These are phyloP conservation scores for Chelonus formosanus DNA, from an alignment of 2,888 invertebrate genomes.

Conservation along the genomic window DNA sequence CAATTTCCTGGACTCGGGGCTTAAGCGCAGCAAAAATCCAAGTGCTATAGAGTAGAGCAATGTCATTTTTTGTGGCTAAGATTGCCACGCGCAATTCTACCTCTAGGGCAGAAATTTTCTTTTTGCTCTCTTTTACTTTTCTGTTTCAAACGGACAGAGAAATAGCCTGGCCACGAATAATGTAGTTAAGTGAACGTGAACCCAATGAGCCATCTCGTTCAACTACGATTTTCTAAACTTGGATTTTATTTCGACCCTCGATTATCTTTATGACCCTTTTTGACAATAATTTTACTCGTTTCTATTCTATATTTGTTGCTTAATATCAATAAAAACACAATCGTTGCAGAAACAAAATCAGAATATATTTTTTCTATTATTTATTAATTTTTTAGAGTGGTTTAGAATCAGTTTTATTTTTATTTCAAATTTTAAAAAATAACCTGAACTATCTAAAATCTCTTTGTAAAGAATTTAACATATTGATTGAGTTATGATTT, in stretches of 20 bases:
- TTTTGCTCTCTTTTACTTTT: slow-evolving; percentile 17
- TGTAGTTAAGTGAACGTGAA: slow-evolving; percentile 57
- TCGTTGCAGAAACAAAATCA: no score
- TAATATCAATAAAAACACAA: no score
- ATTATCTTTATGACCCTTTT: slow-evolving; percentile 31
- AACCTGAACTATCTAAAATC: no score
- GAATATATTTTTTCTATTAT: no score
- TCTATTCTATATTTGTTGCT: no score
- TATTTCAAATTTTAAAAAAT: no score
- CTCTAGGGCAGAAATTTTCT: slow-evolving; percentile 34
- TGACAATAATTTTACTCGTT: slow-evolving; percentile 31
- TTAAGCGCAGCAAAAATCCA: slow-evolving; percentile 17
- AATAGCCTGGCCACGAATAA: slow-evolving; percentile 56
- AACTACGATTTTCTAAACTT: slow-evolving; percentile 48
- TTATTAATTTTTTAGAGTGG: no score
- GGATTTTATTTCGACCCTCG: slow-evolving; percentile 46
- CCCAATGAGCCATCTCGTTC: slow-evolving; percentile 61
- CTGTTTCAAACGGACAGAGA: slow-evolving; percentile 44
- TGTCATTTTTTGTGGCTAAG: slow-evolving; percentile 35
- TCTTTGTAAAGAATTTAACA: no score
- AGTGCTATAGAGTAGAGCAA: slow-evolving; percentile 21
- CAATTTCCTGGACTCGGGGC: slow-evolving; percentile 57
- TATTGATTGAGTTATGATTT: no score
- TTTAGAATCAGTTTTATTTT: no score
- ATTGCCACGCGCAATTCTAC: slow-evolving; percentile 47